Base-by-base conservation (phyloP, 2,113 vertebrate species). In the Oostethus manadensis region DNA sequence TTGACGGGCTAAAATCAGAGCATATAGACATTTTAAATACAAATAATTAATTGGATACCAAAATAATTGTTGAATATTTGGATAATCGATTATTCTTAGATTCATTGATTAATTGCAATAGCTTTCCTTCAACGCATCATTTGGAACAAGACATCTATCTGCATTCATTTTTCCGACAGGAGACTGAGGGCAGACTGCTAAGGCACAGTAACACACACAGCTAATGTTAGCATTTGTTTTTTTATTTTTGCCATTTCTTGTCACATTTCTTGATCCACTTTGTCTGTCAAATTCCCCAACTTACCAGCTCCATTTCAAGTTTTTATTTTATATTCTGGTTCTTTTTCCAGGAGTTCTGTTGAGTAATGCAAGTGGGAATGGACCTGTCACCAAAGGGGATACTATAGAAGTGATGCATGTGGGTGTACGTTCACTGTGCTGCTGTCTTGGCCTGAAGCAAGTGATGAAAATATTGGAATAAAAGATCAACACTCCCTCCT, bases 321-420 rank as follows among this genome's bases (percentile, higher is more conserved):
- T 26, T 50, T 50, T 9, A 51, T 10, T 2, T 51, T 3, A 53
- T 58, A 67, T 60, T 68, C 64, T 56, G 59, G 46, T 10, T 58
- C 65, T 77, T 67, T 77, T 80, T 64, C 64, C n/a, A 10, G 18
- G 63, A 60, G 66, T 79, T 77, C 64, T 62, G 56, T 71, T 70
- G 69, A 69, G 64, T 73, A 73, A 73, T 68, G 78, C 78, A 79
- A 59, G 57, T 75, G 78, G 78, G 76, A 81, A 76, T 60, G 75
- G 75, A 77, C 68, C 77, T 77, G 81, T 85, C 85, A 84, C 81
- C 75, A 80, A 74, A 67, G 72, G 83, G 72, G 80, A 58, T 76
- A 74, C 66, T 78, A 77, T 63, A 76, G 70, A 84, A 78, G 75
- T 76, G 70, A 79, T 80, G 71, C 82, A 84, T 75, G 84, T 84